A percentile compares a stretch with the other conserved stretches of the same genome.
Conservation (phyloP, 2,888 invertebrate genomes). For the Athripsodes cinereus region DNA sequence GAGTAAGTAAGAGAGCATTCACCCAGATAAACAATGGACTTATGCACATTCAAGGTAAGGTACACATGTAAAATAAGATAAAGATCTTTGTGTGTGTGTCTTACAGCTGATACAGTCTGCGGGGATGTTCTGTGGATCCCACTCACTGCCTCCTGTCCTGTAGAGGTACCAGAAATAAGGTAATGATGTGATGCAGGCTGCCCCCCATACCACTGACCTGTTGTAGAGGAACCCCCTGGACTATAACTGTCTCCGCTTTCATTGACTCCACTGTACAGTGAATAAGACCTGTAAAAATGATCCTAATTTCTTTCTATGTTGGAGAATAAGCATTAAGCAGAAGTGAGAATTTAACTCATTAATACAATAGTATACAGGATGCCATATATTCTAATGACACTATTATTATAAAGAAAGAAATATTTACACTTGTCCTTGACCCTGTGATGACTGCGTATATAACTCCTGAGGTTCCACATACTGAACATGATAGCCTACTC, state of each 20-base stretch:
- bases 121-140: slow-evolving; percentile 59
- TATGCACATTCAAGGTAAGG: too few relatives aligned
- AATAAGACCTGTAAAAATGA: slow-evolving; percentile 55
- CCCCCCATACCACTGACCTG: slow-evolving; percentile 14
- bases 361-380: too few relatives aligned
- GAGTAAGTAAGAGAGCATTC: too few relatives aligned
- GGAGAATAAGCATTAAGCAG: too few relatives aligned
- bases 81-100: background rate
- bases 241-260: slow-evolving; percentile 35
- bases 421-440: slow-evolving; percentile 52
- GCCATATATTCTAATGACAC: too few relatives aligned
- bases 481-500: slow-evolving; percentile 67
- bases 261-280: slow-evolving; percentile 61
- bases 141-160: slow-evolving; percentile 53
- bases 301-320: too few relatives aligned
- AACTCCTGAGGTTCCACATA: slow-evolving; percentile 65
- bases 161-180: slow-evolving; percentile 63
- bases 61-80: too few relatives aligned
- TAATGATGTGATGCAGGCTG: slow-evolving; percentile 46
- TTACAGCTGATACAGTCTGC: slow-evolving; percentile 60
- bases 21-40: too few relatives aligned
- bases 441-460: slow-evolving; percentile 57
- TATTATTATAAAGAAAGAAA: too few relatives aligned
- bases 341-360: too few relatives aligned
- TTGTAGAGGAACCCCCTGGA: slow-evolving; percentile 3